Evolutionary conservation across 2,797 vertebrate species (phyloP).

Genomic region (Sebastes melanostomus): DNA sequence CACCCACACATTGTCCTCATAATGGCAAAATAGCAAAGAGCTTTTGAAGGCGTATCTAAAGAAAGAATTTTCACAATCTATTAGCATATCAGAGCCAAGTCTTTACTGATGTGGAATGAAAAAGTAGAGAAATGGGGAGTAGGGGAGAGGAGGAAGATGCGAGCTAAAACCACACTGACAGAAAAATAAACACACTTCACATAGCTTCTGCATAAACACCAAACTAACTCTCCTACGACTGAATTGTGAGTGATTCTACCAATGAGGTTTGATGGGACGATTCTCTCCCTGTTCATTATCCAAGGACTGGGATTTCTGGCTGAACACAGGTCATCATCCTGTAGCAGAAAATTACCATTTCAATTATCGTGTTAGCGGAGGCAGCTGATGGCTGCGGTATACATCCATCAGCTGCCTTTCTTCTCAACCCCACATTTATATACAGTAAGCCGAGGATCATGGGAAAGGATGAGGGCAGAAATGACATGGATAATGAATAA

Average conservation of each 20-base stretch:
- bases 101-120: slow-evolving; percentile 19
- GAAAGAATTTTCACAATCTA: slow-evolving; percentile 8
- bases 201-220: not conserved
- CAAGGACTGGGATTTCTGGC: slow-evolving; percentile 42
- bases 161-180: slow-evolving; percentile 1
- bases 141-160: not conserved
- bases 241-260: not conserved
- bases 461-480: slow-evolving; percentile 10
- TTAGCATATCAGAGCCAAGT: slow-evolving; percentile 39
- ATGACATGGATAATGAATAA: slow-evolving; percentile 38
- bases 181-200: not conserved
- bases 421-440: slow-evolving; percentile 26
- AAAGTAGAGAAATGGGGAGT: not conserved
- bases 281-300: slow-evolving; percentile 50
- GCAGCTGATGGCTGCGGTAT: slow-evolving; percentile 38
- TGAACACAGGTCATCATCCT: slow-evolving; percentile 48
- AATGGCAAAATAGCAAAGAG: slow-evolving; percentile 7
- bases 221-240: not conserved
- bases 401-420: slow-evolving; percentile 27
- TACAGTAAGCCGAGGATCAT: slow-evolving; percentile 15
- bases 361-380: slow-evolving; percentile 54
- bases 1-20: slow-evolving; percentile 16
- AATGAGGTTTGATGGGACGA: slow-evolving; percentile 6
- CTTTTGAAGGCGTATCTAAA: slow-evolving; percentile 7
- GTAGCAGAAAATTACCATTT: slow-evolving; percentile 70